Evolutionary conservation across 2,113 vertebrate genomes (phyloP).

Genomic region (Pedetes capensis): DNA sequence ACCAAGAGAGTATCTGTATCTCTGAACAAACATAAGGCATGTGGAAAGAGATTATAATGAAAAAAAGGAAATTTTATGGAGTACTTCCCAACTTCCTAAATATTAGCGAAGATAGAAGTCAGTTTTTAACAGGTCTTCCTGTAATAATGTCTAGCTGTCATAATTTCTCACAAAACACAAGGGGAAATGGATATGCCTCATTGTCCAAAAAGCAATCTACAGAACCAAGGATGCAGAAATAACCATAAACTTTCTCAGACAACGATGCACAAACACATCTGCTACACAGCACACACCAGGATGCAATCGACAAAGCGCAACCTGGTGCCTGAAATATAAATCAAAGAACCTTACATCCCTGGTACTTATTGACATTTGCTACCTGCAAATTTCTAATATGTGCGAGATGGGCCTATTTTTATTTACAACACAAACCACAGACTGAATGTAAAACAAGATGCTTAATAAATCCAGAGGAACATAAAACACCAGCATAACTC

Average conservation of each 20-base stretch:
- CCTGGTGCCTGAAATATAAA: constrained; percentile 54
- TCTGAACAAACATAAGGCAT: not conserved
- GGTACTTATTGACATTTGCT: constrained; percentile 63
- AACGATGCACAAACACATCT: constrained; percentile 40
- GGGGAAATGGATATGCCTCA: not conserved
- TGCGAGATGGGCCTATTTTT: constrained; percentile 79
- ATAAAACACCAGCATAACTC: constrained; percentile 84
- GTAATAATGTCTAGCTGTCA: not conserved
- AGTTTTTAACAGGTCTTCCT: constrained; percentile 12
- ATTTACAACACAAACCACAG: constrained; percentile 87
- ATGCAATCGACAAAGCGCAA: constrained; percentile 36
- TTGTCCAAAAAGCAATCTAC: constrained; percentile 62
- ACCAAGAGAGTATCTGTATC: not conserved
- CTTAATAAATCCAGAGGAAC: constrained; percentile 83
- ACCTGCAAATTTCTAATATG: constrained; percentile 68
- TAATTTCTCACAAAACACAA: constrained; percentile 33
- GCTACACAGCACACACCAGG: not conserved
- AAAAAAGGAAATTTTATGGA: not conserved
- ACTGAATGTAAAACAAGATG: constrained; percentile 83
- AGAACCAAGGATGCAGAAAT: constrained; percentile 66
- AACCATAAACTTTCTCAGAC: constrained; percentile 67
- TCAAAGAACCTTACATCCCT: constrained; percentile 51
- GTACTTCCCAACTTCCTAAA: constrained; percentile 26
- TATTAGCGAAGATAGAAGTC: not conserved
- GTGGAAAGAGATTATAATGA: not conserved